Base-by-base conservation (phyloP, 2,797 vertebrate species). In the Kryptolebias ocellatus region DNA sequence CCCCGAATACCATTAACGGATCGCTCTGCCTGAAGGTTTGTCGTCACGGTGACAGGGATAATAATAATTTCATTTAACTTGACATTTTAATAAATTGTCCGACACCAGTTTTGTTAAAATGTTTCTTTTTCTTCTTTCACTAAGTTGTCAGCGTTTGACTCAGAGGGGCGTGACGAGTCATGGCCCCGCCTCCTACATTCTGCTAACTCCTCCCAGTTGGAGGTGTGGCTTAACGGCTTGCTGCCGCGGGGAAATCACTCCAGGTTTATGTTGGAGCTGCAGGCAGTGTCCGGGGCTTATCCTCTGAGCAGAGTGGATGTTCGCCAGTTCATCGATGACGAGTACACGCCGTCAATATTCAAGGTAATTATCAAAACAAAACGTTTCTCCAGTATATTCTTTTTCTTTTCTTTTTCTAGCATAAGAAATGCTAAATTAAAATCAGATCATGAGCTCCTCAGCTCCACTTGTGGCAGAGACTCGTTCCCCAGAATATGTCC, bases 331-430 rank as follows among this genome's bases (percentile, higher is more conserved):
- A 98, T 98, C 0, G 95, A 98, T 0, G 97, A 99, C 0, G 97
- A 98, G 61, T 98, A 94, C 66, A 93, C 95, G 0, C 97, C 97
- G 0, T 94, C 95, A 0, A 89, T 98, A 64, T 98, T 98, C 50
- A 90, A 96, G 95, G 75, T 78, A 6, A 63, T 34, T 3, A 53
- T 28, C 5, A 28, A 17, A 7, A 9, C n/a, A 15, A 17, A 11
- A 39, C 20, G 20, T 24, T 24, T 24, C 20, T 24, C 20, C 1
- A 2, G 20, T 24, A 1, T 24, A n/a, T 1, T 37, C 14, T 9
- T 29, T 18, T 24, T 16, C 15, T 15, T 1, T 12, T 27, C 14
- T 11, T 27, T 18, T 20, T 61, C 15, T 46, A 14, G 4, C 28
- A 16, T 14, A 39, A 16, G 27, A 62, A 42, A 11, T 29, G 28